Conservation (phyloP, 2,113 vertebrate genomes). For the Sebastes schlegelii region DNA sequence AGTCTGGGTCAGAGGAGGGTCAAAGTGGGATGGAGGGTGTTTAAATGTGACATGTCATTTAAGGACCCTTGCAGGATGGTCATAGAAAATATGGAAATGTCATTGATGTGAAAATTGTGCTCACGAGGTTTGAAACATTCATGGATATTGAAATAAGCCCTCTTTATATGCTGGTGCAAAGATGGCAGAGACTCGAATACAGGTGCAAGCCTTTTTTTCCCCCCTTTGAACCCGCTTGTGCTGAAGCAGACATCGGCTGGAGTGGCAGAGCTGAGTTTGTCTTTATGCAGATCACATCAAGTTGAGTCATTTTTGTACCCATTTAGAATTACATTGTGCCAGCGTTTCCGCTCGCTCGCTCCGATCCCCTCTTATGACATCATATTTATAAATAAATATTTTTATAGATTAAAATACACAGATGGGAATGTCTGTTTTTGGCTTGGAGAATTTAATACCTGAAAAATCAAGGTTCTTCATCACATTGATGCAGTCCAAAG, state of each 20-base stretch:
- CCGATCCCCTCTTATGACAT: neutral
- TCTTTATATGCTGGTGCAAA: neutral
- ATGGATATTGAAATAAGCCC: neutral
- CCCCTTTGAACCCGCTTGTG: conserved; percentile 24
- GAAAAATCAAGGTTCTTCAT: neutral
- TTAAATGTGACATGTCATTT: conserved; percentile 1
- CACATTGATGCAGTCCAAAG: neutral
- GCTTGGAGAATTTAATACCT: neutral
- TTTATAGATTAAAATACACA: neutral
- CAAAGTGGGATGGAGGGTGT: neutral
- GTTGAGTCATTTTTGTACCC: neutral
- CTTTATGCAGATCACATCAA: conserved; percentile 9
- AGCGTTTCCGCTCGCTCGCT: neutral
- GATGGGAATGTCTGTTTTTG: neutral
- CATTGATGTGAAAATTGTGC: conserved; percentile 10
- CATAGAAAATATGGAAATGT: neutral
- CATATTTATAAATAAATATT: neutral
- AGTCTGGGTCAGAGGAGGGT: conserved; percentile 42
- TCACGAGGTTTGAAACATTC: neutral
- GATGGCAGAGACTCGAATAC: conserved; percentile 3
- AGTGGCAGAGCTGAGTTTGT: neutral
- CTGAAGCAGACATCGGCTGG: neutral
- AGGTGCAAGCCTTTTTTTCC: conserved; percentile 21
- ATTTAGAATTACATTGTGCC: conserved; percentile 6
- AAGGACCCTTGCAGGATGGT: neutral